Conservation (phyloP, 2,797 vertebrate species). For the Salmo trutta region DNA sequence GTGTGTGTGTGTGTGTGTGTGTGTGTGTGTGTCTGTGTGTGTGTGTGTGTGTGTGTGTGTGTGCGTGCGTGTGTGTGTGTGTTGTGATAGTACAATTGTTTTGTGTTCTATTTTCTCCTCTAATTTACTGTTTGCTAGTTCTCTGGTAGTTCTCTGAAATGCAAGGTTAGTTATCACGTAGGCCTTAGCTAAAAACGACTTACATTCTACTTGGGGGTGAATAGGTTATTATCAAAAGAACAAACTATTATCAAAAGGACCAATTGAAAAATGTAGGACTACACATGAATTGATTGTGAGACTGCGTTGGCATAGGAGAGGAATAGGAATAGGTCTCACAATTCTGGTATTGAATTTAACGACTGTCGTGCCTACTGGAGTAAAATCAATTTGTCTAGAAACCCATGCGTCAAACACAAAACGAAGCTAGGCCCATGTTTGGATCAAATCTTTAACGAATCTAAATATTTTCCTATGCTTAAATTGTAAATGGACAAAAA, state of each 20-base stretch:
- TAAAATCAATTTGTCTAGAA: not conserved
- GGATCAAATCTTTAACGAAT: not conserved
- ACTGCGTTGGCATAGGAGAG: not conserved
- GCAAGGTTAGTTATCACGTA: not conserved
- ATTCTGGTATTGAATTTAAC: not conserved
- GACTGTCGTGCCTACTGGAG: not conserved
- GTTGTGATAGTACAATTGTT: too few species aligned
- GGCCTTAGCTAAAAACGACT: not conserved
- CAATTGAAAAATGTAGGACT: too few species aligned
- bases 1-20: conserved; percentile 10
- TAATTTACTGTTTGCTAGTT: too few species aligned
- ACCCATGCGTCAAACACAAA: not conserved
- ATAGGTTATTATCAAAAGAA: not conserved
- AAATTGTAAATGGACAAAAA: too few species aligned
- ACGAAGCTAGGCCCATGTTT: not conserved
- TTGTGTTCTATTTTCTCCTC: too few species aligned
- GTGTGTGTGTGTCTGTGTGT: not conserved
- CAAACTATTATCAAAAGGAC: not conserved
- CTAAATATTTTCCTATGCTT: not conserved
- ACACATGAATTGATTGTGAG: too few species aligned
- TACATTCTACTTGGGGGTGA: not conserved
- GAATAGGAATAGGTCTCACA: not conserved
- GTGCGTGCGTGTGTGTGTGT: too few species aligned
- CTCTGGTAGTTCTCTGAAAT: not conserved
- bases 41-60: too few species aligned